Evolutionary conservation across 2,797 vertebrate genomes (phyloP).

Genomic region (Antrozous pallidus): DNA sequence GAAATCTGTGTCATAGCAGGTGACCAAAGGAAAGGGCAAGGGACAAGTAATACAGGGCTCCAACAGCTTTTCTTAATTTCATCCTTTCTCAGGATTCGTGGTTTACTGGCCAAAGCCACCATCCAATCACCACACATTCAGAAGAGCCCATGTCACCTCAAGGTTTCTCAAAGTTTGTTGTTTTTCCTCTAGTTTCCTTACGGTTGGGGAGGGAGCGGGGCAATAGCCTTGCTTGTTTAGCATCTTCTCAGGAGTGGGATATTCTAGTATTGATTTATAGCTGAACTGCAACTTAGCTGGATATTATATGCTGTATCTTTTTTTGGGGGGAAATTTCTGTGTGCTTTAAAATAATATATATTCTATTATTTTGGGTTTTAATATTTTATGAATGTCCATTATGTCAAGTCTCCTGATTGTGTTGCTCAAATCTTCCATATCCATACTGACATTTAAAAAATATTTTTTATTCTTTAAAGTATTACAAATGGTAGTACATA

Average conservation of each 20-base stretch:
- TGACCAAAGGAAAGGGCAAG: background rate
- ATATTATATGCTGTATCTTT: background rate
- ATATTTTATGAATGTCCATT: background rate
- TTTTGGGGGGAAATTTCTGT: background rate
- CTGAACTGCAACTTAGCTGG: background rate
- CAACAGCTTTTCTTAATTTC: background rate
- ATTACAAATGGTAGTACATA: no score
- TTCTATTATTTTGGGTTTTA: background rate
- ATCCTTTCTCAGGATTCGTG: background rate
- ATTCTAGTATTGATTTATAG: background rate
- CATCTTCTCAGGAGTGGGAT: background rate
- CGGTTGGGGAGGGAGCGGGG: no score
- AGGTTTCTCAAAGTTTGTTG: background rate
- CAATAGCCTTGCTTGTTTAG: background rate
- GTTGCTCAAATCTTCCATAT: background rate
- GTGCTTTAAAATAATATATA: background rate
- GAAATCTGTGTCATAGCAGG: background rate
- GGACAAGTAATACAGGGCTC: background rate
- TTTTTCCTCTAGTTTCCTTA: background rate
- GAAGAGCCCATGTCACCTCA: background rate
- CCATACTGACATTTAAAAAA: background rate
- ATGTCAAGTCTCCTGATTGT: background rate
- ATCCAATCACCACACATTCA: background rate
- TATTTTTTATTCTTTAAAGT: no score
- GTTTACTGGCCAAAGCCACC: background rate